Percentiles rank a stretch among this genome's conserved stretches.
These are phyloP conservation scores for Anthonomus grandis DNA, from an alignment of 1,140 invertebrate species.

Conservation along the genomic window DNA sequence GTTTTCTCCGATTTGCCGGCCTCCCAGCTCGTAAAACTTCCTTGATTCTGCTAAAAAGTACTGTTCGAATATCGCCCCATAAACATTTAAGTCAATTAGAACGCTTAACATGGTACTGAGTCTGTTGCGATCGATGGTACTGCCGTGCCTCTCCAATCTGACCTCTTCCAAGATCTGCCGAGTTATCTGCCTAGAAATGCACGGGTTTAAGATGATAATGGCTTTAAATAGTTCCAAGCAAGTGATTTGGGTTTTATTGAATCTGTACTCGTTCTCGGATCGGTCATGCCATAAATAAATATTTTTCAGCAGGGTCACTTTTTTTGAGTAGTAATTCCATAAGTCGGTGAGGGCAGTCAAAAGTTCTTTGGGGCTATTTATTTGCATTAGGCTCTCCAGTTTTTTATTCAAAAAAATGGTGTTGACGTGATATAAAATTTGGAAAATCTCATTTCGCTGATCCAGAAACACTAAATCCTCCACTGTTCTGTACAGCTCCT, in stretches of 20 bases:
- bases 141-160: constrained; percentile 81
- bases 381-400: constrained; percentile 77
- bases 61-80: constrained; percentile 87
- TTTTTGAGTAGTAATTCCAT: constrained; percentile 89
- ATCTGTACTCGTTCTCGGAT: constrained; percentile 47
- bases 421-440: constrained; percentile 59
- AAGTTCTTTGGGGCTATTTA: constrained; percentile 81
- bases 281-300: constrained; percentile 95
- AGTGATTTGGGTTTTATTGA: constrained; percentile 53
- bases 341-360: constrained; percentile 87
- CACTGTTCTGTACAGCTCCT: constrained; percentile 91
- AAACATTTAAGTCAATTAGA: constrained; percentile 94
- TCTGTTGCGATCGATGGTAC: constrained; percentile 83
- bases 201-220: constrained; percentile 83
- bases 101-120: constrained; percentile 91
- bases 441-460: constrained; percentile 54
- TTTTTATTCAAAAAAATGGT: constrained; percentile 66
- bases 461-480: constrained; percentile 90
- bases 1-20: constrained; percentile 74
- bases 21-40: constrained; percentile 84
- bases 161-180: constrained; percentile 88
- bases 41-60: constrained; percentile 89
- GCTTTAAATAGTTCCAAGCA: constrained; percentile 89
- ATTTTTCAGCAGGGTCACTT: constrained; percentile 97
- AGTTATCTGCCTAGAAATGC: constrained; percentile 84